A percentile compares a stretch with the other conserved stretches of the same genome.
Conservation (phyloP, 2,113 vertebrate genomes). For the Cichladusa arquata region DNA sequence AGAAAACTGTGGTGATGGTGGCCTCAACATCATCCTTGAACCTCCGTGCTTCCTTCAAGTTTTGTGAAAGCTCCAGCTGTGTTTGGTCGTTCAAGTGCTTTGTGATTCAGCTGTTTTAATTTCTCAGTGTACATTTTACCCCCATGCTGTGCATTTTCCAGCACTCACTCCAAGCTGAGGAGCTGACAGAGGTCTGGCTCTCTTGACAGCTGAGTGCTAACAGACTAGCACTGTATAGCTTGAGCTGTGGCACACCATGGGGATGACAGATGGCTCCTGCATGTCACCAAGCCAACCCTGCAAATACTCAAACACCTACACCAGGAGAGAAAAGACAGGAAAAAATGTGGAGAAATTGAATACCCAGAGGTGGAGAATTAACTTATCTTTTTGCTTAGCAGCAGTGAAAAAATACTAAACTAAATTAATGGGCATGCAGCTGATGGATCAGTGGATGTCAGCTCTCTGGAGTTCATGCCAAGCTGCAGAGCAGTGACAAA, state of each 20-base stretch:
- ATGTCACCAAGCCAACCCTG: not conserved
- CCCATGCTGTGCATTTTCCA: not conserved
- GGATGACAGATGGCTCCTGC: conserved; percentile 5
- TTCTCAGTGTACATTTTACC: not conserved
- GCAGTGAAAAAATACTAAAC: not conserved
- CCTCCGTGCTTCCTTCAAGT: not conserved
- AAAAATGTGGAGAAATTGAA: not conserved
- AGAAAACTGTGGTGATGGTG: not conserved
- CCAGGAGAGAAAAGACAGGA: not conserved
- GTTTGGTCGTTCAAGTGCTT: not conserved
- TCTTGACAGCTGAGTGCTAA: not conserved
- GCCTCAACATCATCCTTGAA: not conserved
- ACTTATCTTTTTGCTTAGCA: not conserved
- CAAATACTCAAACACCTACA: not conserved
- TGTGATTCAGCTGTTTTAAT: not conserved
- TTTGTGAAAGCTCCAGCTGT: not conserved
- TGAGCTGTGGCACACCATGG: not conserved
- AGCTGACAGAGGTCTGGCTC: not conserved
- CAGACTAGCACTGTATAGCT: accelerated
- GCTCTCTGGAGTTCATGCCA: not conserved
- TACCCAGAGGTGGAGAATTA: not conserved
- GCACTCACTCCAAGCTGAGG: not conserved
- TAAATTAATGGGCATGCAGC: not conserved
- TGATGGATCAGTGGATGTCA: not conserved
- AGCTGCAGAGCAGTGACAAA: not conserved